Conservation (phyloP, 2,113 vertebrate genomes). For the Ptyas mucosa region DNA sequence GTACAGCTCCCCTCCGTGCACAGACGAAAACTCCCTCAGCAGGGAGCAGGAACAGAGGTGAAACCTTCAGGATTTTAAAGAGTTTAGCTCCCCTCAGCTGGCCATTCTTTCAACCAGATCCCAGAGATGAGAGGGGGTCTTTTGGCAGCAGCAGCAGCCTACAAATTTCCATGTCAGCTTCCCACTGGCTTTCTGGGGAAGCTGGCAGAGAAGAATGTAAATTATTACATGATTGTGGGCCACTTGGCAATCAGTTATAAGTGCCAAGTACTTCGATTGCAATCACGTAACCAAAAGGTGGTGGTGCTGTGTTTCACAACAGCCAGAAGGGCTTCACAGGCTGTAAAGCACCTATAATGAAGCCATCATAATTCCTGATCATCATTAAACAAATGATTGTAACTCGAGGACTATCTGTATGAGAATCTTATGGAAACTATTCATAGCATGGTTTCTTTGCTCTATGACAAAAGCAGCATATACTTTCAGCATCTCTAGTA, state of each 20-base stretch:
- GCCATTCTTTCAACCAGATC: neutral
- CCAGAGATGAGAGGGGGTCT: neutral
- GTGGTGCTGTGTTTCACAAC: neutral
- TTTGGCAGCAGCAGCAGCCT: neutral
- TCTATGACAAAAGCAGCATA: neutral
- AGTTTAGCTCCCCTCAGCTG: neutral
- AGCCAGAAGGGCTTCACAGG: neutral
- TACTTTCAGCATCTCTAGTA: slow-evolving; percentile 14
- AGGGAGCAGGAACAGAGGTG: neutral
- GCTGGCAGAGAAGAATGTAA: neutral
- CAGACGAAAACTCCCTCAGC: neutral
- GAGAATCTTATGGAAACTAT: neutral
- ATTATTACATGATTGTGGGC: neutral
- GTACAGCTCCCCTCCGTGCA: neutral
- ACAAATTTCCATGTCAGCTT: neutral
- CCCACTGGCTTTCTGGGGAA: neutral
- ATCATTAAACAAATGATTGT: neutral
- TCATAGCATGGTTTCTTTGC: neutral
- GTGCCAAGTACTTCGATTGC: neutral
- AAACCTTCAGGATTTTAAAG: neutral
- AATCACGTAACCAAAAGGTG: neutral
- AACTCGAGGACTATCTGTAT: neutral
- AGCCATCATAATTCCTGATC: neutral
- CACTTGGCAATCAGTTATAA: neutral
- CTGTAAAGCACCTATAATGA: neutral